Base-by-base conservation (phyloP, 2,888 invertebrate species). In the Sclerodermus sp. region DNA sequence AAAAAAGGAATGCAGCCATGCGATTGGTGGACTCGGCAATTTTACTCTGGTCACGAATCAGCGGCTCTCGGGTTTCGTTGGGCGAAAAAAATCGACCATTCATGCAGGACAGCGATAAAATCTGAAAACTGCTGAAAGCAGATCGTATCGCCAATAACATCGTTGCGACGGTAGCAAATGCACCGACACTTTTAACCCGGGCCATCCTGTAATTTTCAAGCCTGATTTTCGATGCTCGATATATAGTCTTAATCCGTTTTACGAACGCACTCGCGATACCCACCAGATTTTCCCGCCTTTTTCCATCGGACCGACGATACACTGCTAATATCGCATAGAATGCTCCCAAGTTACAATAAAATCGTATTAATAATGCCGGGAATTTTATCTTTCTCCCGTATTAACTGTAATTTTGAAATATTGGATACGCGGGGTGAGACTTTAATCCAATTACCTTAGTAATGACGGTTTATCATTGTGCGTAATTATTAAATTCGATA, bases 21-120 rank as follows among this genome's bases (percentile, higher is more conserved):
- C 31, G 43, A 17, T 17, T 42, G 51, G 43, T 37, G 15, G 46
- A 49, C 34, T 14, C 5, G 34, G 10, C 49, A 50, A 59, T 60
- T 56, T 58, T 51, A 46, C 58, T 58, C 58, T 52, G 58, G 58
- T 60, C 54, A 52, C 60, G 56, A 60, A 56, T 62, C 62, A 49
- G 54, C 56, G 51, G 49, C 54, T 55, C 60, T 50, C 54, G 47
- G 55, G 54, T 47, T 55, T 47, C 49, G 51, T 42, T 55, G 51
- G 45, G 55, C 43, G 60, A 59, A 62, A 45, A 58, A 57, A 57
- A 57, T 61, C 55, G 61, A 53, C 61, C 54, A 53, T 59, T 59
- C 59, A 61, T 56, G 58, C 55, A 49, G 47, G 56, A 45, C 45
- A 17, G 32, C 44, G 53, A 53, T 53, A 56, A 50, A 56, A 42